Percentiles rank a stretch among this genome's conserved stretches.
These are phyloP conservation scores for Nerophis ophidion DNA, from an alignment of 2,113 vertebrate species.

Conservation along the genomic window DNA sequence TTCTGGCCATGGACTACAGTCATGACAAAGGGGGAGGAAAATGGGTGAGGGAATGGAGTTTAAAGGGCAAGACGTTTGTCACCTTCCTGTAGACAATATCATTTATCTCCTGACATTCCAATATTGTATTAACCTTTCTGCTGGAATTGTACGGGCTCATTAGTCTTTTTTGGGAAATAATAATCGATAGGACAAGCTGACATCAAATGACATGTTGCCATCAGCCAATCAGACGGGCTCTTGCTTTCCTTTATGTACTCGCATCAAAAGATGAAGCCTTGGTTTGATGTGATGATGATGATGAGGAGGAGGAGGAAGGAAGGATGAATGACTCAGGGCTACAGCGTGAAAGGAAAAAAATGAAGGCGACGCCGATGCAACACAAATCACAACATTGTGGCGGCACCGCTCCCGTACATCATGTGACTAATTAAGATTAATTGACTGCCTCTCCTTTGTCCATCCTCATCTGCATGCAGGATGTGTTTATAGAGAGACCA, in stretches of 20 bases:
- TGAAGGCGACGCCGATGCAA: no score
- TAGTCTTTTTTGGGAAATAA: conserved; percentile 74
- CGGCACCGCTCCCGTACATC: no score
- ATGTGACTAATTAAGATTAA: no score
- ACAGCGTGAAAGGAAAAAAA: not conserved
- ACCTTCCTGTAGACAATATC: conserved; percentile 64
- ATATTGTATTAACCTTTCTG: conserved; percentile 82
- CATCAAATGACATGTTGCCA: conserved; percentile 56
- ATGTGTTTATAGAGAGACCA: no score
- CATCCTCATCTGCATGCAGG: no score
- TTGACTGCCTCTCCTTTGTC: no score
- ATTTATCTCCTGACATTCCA: conserved; percentile 82
- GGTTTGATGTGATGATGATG: not conserved
- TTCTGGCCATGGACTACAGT: no score
- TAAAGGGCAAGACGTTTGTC: conserved; percentile 75
- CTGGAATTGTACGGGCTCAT: conserved; percentile 69
- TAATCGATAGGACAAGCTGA: conserved; percentile 75
- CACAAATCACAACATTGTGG: no score
- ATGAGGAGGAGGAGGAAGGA: not conserved
- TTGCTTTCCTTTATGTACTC: conserved; percentile 1
- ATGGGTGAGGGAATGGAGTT: conserved; percentile 39
- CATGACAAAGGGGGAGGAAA: conserved; percentile 22
- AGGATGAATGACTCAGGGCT: not conserved
- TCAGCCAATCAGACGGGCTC: conserved; percentile 41
- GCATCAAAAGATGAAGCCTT: not conserved